Evolutionary conservation across 2,113 vertebrate genomes (phyloP).

Genomic region (Setophaga coronata): DNA sequence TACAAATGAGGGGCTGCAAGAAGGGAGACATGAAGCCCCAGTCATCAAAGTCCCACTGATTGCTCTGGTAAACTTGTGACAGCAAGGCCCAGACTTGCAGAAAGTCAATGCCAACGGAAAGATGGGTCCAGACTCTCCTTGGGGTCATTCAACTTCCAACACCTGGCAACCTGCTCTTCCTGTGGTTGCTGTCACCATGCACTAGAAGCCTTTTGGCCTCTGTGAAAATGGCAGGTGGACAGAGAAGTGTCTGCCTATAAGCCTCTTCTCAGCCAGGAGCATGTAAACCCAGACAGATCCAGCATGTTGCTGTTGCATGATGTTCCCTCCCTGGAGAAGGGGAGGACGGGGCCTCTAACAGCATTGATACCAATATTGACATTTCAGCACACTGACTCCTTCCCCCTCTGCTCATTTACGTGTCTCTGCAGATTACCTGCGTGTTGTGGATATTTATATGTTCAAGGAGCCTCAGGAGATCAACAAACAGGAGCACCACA

Average conservation of each 20-base stretch:
- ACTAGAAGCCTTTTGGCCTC: neutral
- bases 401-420: neutral
- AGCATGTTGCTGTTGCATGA: neutral
- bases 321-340: neutral
- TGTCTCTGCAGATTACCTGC: constrained; percentile 79
- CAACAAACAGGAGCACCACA: constrained; percentile 88
- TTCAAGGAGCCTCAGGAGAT: constrained; percentile 70
- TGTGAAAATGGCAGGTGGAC: neutral
- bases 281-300: neutral
- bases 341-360: neutral
- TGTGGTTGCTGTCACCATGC: neutral
- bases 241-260: neutral
- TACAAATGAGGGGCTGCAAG: neutral
- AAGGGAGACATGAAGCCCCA: neutral
- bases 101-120: neutral
- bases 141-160: neutral
- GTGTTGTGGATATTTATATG: constrained; percentile 78
- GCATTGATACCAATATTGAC: neutral
- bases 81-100: neutral
- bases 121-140: neutral
- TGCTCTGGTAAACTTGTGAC: neutral
- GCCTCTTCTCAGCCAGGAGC: neutral
- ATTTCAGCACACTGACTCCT: neutral
- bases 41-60: neutral
- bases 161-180: neutral